Base-by-base conservation (phyloP, 2,888 invertebrate genomes). In the Tachina grossa region DNA sequence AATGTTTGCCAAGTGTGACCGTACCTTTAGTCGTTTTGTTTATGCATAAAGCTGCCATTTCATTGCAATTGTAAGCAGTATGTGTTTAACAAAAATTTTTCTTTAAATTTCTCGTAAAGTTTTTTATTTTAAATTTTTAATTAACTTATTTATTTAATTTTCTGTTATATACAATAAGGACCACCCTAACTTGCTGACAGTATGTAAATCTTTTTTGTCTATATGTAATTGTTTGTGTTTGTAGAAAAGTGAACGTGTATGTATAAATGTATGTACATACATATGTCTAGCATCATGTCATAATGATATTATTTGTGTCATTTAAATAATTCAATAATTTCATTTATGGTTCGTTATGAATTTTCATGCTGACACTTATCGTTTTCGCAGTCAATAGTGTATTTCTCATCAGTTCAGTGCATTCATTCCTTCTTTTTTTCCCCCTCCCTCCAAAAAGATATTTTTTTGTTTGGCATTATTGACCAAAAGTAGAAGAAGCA, bases 241-340 rank as follows among this genome's bases (percentile, higher is more conserved):
- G 55, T 82, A 59, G 61, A 71, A 45, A 47, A 68, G 22, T 57
- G 13, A 14, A 11, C 10, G 9, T 69, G 39, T 76, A 11, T 47
- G 31, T 68, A 9, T 77, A 59, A 39, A 22, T 65, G 16, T 55
- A 51, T 51, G 59, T 74, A 14, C 49, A 51, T 83, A 66, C 51
- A 49, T 78, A 82, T 82, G 72, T 77, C 63, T 80, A 69, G 81
- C 81, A 84, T 84, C 84, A 86, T 81, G 78, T 80, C 87, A 85
- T 86, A 89, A 89, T 89, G 88, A 89, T 90, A 90, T 89, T 89
- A 89, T 89, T 90, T 89, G 89, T 88, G 88, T 88, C 89, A 89
- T 89, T 89, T 90, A 89, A 90, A 90, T 90, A 89, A 90, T 90
- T 90, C 88, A 90, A 90, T 90, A 89, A 89, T 87, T 87, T 87